phyloP scores from a whole-genome alignment of 2,797 vertebrate genomes.

The Luscinia megarhynchos region DNA sequence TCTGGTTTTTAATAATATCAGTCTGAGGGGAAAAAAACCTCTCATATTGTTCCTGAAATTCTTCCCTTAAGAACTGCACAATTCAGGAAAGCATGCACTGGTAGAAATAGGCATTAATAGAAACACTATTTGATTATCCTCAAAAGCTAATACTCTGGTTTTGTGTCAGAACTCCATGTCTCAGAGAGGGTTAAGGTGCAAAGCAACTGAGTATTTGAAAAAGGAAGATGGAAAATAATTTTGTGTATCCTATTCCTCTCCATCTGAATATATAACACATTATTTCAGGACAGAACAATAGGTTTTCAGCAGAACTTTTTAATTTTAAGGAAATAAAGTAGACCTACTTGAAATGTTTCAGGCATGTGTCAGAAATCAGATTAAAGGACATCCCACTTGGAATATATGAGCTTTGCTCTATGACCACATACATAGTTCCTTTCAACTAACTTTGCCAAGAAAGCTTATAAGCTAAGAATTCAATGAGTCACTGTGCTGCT shows the following conservation, averaged over 20 bases:
- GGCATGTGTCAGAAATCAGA: not conserved
- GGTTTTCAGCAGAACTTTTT: not conserved
- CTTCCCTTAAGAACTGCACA: not conserved
- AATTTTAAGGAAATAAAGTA: not conserved
- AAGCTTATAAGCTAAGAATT: not conserved
- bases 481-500: not conserved
- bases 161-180: not conserved
- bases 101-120: not conserved
- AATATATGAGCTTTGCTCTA: not conserved
- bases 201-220: not conserved
- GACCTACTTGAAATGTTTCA: not conserved
- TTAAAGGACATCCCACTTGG: not conserved
- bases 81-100: accelerated
- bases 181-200: not conserved
- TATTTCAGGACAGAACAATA: not conserved
- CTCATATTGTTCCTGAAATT: not conserved
- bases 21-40: accelerated
- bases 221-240: not conserved
- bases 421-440: not conserved
- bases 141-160: not conserved
- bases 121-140: not conserved
- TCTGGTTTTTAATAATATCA: not conserved
- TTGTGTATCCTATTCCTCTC: not conserved
- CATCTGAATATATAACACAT: not conserved
- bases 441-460: not conserved